These are phyloP conservation scores for Phylloscopus whistleri DNA, from an alignment of 2,113 vertebrate species.

Conservation along the genomic window DNA sequence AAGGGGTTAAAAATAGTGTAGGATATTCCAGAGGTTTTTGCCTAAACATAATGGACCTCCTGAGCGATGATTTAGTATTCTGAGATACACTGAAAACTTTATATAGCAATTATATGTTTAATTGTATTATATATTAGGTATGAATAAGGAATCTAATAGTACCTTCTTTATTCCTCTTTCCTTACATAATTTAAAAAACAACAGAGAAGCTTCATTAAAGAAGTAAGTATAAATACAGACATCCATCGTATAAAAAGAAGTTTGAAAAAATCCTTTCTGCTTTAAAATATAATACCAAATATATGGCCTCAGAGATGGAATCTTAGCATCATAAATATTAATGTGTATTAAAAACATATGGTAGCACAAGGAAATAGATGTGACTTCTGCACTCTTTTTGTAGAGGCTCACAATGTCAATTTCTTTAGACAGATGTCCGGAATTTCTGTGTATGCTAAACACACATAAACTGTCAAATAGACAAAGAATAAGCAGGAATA, in stretches of 20 bases:
- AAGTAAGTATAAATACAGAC: neutral
- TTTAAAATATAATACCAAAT: neutral
- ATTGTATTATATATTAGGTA: neutral
- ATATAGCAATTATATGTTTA: neutral
- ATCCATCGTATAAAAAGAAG: neutral
- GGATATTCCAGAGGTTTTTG: neutral
- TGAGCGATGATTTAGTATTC: neutral
- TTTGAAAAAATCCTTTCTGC: neutral
- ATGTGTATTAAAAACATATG: neutral
- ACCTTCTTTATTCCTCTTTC: neutral
- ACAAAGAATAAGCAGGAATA: neutral
- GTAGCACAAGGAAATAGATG: neutral
- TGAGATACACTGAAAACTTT: neutral
- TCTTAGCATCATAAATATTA: neutral
- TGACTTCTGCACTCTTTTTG: neutral
- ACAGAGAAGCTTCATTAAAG: neutral
- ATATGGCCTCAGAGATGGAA: neutral
- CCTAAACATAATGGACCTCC: neutral
- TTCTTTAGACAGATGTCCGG: neutral
- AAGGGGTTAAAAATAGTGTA: accelerated
- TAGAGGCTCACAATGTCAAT: accelerated
- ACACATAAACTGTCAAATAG: neutral
- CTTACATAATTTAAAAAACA: neutral
- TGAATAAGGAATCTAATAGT: neutral
- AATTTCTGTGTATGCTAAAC: neutral